Conservation (phyloP, 2,113 vertebrate genomes). For the Melanocharis versteri region DNA sequence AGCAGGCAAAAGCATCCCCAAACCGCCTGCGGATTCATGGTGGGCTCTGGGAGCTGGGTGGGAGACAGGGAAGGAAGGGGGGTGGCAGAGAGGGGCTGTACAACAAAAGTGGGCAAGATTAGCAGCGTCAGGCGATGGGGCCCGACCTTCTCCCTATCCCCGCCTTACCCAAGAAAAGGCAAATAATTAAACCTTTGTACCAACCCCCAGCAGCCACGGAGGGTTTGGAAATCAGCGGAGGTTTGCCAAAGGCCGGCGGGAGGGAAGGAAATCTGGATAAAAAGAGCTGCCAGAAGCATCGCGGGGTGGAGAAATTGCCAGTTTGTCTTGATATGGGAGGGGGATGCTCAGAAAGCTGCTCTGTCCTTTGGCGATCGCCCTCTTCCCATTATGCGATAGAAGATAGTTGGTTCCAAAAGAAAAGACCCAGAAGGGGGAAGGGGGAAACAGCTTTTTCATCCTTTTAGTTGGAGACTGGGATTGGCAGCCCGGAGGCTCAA, state of each 20-base stretch:
- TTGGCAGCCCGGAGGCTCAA: neutral
- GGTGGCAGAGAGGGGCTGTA: neutral
- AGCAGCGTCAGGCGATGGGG: neutral
- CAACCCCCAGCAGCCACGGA: neutral
- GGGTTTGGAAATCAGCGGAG: constrained; percentile 1
- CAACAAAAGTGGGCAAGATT: neutral
- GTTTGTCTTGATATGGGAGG: neutral
- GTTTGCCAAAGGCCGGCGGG: neutral
- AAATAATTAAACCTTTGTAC: constrained; percentile 55
- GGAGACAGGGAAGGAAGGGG: neutral
- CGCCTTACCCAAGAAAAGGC: neutral
- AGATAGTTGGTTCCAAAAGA: neutral
- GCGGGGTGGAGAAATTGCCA: neutral
- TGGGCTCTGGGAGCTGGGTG: neutral
- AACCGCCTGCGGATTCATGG: neutral
- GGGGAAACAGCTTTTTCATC: neutral
- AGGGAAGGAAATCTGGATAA: neutral
- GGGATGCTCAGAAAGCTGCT: neutral
- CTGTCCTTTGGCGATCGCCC: neutral
- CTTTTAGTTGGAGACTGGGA: neutral
- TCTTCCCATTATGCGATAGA: neutral
- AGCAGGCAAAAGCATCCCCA: neutral
- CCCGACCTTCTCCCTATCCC: neutral
- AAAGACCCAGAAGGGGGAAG: neutral
- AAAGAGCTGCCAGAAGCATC: neutral